Evolutionary conservation across 1,140 invertebrate species (phyloP).

Genomic region (Megalonaias nervosa): DNA sequence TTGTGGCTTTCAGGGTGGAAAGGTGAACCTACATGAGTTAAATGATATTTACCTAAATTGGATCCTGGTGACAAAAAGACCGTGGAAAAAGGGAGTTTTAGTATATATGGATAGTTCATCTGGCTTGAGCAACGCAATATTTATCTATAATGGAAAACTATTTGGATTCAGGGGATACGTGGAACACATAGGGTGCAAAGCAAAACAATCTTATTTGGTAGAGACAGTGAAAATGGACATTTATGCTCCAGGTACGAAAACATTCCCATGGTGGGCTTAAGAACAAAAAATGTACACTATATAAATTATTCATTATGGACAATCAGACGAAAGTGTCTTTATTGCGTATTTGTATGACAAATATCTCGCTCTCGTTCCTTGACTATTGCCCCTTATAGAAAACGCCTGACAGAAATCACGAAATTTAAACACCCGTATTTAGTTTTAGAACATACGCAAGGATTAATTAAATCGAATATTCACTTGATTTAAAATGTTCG

Average conservation of each 20-base stretch:
- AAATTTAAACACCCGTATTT: not conserved
- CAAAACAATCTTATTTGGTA: not conserved
- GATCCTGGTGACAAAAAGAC: not conserved
- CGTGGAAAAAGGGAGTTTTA: constrained; percentile 5
- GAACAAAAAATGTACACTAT: not conserved
- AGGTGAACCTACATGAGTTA: too few species aligned
- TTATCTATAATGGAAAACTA: constrained; percentile 7
- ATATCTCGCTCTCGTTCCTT: not conserved
- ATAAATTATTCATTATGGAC: constrained; percentile 1
- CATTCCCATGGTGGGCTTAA: constrained; percentile 14
- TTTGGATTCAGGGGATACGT: constrained; percentile 14
- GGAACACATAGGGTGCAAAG: constrained; percentile 2
- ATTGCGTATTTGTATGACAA: constrained; percentile 2
- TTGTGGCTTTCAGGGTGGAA: too few species aligned
- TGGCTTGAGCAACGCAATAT: not conserved
- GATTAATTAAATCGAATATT: not conserved
- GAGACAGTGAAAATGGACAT: not conserved
- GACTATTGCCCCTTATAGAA: not conserved
- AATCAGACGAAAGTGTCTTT: not conserved
- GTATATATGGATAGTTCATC: not conserved
- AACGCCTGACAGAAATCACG: not conserved
- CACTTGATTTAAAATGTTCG: too few species aligned
- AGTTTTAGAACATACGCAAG: not conserved
- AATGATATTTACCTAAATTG: not conserved
- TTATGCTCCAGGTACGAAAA: not conserved